phyloP scores from a whole-genome alignment of 2,888 invertebrate species.

The Oscheius sp. region DNA sequence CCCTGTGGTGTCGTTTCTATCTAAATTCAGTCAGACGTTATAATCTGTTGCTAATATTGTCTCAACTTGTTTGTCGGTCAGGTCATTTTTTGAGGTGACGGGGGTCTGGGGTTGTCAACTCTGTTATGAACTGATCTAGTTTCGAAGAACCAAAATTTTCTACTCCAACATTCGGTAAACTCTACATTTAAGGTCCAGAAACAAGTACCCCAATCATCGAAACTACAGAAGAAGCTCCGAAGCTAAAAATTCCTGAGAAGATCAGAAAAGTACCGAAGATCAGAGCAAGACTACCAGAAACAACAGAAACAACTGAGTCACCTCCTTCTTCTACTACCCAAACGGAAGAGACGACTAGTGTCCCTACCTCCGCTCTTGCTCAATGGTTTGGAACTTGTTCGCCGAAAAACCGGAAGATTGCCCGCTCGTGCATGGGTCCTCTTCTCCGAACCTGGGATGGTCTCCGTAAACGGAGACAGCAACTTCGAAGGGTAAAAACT shows the following conservation, averaged over 20 bases:
- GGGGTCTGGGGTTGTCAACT: too few relatives aligned
- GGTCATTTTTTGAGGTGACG: too few relatives aligned
- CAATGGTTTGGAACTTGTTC: constrained; percentile 25
- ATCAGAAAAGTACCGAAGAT: background rate
- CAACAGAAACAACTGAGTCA: background rate
- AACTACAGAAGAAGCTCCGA: background rate
- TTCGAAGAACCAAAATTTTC: too few relatives aligned
- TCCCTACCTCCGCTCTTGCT: background rate
- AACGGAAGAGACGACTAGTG: background rate
- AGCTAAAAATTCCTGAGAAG: background rate
- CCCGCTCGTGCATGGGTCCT: constrained; percentile 31
- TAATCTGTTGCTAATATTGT: too few relatives aligned
- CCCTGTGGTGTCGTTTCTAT: too few relatives aligned
- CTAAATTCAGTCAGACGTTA: too few relatives aligned
- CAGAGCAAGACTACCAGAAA: too few relatives aligned
- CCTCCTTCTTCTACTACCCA: background rate
- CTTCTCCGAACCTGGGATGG: constrained; percentile 25
- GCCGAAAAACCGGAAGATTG: background rate
- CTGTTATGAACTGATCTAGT: too few relatives aligned
- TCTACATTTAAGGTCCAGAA: background rate
- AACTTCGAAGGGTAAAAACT: constrained; percentile 8
- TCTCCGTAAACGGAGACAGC: constrained; percentile 4
- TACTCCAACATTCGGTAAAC: background rate
- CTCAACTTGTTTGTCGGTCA: too few relatives aligned
- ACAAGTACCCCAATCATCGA: background rate